Base-by-base conservation (phyloP, 2,888 invertebrate genomes). In the Eupeodes luniger region DNA sequence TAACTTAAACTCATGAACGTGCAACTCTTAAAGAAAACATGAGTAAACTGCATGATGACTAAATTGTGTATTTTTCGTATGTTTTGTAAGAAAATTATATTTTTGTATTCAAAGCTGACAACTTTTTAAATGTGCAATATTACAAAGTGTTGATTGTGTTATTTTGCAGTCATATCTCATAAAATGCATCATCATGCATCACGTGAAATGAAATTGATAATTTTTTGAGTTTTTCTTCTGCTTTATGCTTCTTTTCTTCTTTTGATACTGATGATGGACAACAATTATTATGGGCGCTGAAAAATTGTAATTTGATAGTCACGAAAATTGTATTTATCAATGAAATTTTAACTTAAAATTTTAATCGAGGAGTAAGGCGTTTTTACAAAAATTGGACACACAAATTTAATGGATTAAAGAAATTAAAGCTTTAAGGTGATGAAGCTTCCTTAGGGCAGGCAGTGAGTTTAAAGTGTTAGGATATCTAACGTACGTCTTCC, bases 101-200 rank as follows among this genome's bases (percentile, higher is more conserved):
- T 14, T 55, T 44, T 57, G 62, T 64, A 66, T 66, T 80, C 74
- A 64, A 64, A 66, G 36, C 57, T 72, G 47, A 57, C 19, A 47
- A 59, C 72, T 59, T 72, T 47, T 72, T 57, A n/a, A 47, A 47
- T 70, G 64, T 74, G 66, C 67, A 75, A 67, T 69, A 44, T 59
- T 75, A 61, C 59, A 75, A 69, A 67, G 67, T 75, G 67, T 75
- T 67, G 75, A 75, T 75, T 81, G 75, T 81, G 75, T 81, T 53
- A 72, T 75, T 67, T 67, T 40, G 34, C 47, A 51, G 27, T 27
- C 49, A 67, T 40, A 40, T 27, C 27, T 27, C 27, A 27, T 27
- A 27, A 27, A 27, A 27, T 27, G 27, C 27, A 27, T 27, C 27
- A 27, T 27, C 27, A 27, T 59, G 59, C 14, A 67, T 61, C 55